Evolutionary conservation across 2,888 invertebrate species (phyloP).

Genomic region (Orthonychiurus folsomi): DNA sequence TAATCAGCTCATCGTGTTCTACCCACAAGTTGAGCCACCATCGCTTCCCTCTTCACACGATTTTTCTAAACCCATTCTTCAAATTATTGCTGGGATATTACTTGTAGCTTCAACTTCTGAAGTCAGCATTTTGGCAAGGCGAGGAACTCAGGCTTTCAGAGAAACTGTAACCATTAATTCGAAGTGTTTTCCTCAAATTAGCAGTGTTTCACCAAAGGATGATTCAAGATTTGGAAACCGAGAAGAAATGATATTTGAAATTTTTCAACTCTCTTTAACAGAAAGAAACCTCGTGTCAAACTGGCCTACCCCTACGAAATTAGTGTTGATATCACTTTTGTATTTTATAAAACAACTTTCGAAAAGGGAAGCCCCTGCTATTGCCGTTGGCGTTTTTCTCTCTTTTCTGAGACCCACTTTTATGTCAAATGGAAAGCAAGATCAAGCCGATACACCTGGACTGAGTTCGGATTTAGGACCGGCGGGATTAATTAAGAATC

Average conservation of each 20-base stretch:
- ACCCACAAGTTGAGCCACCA: slow-evolving; percentile 30
- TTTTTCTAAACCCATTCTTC: slow-evolving; percentile 29
- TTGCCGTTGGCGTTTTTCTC: slow-evolving; percentile 12
- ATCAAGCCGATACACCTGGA: not conserved
- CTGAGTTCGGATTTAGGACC: not conserved
- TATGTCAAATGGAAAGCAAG: not conserved
- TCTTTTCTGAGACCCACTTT: slow-evolving; percentile 12
- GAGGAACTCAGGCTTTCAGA: slow-evolving; percentile 12
- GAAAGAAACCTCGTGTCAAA: slow-evolving; percentile 16
- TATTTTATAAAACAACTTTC: slow-evolving; percentile 17
- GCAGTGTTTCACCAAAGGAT: not conserved
- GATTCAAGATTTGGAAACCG: too few species aligned
- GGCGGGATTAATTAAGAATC: slow-evolving; percentile 10
- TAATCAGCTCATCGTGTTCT: slow-evolving; percentile 22
- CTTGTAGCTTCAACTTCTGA: slow-evolving; percentile 15
- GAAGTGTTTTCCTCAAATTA: not conserved
- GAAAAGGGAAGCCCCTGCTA: slow-evolving; percentile 4
- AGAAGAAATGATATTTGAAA: slow-evolving; percentile 11
- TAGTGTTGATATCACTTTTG: slow-evolving; percentile 15
- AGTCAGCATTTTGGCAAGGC: slow-evolving; percentile 19
- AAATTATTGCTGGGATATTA: slow-evolving; percentile 31
- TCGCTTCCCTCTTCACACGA: slow-evolving; percentile 23
- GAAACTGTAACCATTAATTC: slow-evolving; percentile 8
- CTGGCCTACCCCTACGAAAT: slow-evolving; percentile 19
- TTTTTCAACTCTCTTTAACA: slow-evolving; percentile 2